Evolutionary conservation across 2,113 vertebrate species (phyloP).

Genomic region (Mystacornis crossleyi): DNA sequence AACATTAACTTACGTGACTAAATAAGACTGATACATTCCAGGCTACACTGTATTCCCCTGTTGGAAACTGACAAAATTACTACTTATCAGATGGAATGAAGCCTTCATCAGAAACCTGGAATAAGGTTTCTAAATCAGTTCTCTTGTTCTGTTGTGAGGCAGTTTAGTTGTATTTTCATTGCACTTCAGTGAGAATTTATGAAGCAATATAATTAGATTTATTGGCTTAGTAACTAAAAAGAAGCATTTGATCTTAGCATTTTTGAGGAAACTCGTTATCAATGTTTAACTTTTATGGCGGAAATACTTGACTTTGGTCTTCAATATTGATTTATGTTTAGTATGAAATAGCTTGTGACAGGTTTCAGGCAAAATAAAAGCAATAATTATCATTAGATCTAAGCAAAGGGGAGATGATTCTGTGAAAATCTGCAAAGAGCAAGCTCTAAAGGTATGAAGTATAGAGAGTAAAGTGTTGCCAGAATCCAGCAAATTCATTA

Average conservation of each 20-base stretch:
- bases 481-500: background rate
- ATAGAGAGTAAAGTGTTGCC: background rate
- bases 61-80: background rate
- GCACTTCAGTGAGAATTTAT: background rate
- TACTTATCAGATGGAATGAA: background rate
- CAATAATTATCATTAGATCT: background rate
- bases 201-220: background rate
- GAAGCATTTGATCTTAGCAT: background rate
- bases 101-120: background rate
- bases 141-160: background rate
- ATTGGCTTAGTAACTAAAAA: background rate
- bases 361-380: background rate
- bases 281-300: background rate
- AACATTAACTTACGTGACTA: background rate
- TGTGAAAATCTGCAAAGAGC: background rate
- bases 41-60: background rate
- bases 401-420: background rate
- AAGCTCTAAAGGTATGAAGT: background rate
- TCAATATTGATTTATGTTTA: background rate
- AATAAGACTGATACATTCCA: background rate
- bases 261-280: background rate
- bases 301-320: background rate
- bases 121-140: background rate
- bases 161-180: background rate
- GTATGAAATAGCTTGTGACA: background rate